These are phyloP conservation scores for Gandaritis pyraliata DNA, from an alignment of 2,888 invertebrate genomes.

Conservation along the genomic window DNA sequence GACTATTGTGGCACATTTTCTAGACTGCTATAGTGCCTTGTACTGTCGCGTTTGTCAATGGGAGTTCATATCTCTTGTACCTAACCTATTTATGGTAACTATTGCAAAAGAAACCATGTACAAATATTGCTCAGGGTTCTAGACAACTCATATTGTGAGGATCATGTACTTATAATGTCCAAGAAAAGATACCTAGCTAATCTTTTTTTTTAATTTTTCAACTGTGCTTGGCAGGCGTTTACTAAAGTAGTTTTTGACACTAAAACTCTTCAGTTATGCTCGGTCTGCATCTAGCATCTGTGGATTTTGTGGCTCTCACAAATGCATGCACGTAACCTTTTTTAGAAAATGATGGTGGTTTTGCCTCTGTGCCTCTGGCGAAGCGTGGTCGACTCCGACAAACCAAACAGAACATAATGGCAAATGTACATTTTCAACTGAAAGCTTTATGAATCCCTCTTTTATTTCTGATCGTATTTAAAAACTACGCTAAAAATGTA, in stretches of 20 bases:
- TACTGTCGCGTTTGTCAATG: too few relatives aligned
- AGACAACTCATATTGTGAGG: too few relatives aligned
- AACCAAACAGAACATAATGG: constrained; percentile 53
- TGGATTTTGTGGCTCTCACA: constrained; percentile 6
- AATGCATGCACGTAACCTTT: constrained; percentile 14
- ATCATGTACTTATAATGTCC: too few relatives aligned
- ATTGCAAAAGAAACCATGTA: too few relatives aligned
- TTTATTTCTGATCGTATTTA: constrained; percentile 37
- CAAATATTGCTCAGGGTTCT: too few relatives aligned
- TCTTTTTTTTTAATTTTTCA: too few relatives aligned
- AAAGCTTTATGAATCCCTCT: constrained; percentile 42
- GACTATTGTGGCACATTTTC: constrained; percentile 10
- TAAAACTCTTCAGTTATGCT: constrained; percentile 4
- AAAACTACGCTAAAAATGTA: constrained; percentile 19
- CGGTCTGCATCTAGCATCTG: constrained; percentile 1
- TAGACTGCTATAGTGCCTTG: constrained; percentile 2
- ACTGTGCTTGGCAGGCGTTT: neutral
- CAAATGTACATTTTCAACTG: constrained; percentile 48
- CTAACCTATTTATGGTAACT: too few relatives aligned
- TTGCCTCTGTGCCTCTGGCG: constrained; percentile 36
- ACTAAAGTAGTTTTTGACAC: neutral
- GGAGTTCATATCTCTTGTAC: too few relatives aligned
- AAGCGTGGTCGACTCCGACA: constrained; percentile 37
- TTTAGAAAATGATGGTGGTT: constrained; percentile 26
- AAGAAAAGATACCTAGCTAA: too few relatives aligned